Conservation (phyloP, 2,888 invertebrate genomes). For the Brachylomia viminalis region DNA sequence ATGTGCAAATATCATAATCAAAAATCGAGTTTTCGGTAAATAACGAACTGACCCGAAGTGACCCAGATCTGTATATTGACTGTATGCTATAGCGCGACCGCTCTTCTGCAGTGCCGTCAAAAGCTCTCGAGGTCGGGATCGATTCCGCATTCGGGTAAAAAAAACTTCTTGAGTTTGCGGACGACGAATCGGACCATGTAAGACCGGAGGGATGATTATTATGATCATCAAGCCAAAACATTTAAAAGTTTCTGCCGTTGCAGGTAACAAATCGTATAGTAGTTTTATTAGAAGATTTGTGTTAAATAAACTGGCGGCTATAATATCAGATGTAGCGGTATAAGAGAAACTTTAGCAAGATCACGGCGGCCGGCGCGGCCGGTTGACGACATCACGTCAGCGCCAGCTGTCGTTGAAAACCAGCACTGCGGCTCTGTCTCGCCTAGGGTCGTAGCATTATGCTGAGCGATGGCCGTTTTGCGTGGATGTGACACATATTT, state of each 20-base stretch:
- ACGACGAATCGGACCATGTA: constrained; percentile 16
- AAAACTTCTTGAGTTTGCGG: constrained; percentile 6
- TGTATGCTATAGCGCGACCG: constrained; percentile 55
- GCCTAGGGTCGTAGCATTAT: too few species aligned
- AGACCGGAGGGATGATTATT: background rate
- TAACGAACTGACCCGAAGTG: constrained; percentile 54
- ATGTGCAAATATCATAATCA: constrained; percentile 34
- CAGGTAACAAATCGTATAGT: background rate
- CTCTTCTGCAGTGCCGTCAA: constrained; percentile 41
- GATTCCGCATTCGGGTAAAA: constrained; percentile 30
- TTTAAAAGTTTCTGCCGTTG: background rate
- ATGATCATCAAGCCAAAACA: background rate
- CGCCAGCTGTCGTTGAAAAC: too few species aligned
- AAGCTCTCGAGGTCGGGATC: constrained; percentile 32
- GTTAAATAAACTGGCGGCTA: background rate
- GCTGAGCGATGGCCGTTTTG: too few species aligned
- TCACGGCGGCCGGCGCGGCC: too few species aligned
- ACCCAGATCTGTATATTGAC: constrained; percentile 62
- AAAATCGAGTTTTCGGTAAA: constrained; percentile 58
- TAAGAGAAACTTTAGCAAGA: background rate
- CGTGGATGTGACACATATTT: too few species aligned
- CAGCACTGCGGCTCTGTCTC: too few species aligned
- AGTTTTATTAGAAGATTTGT: background rate
- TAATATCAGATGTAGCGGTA: background rate
- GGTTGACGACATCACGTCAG: too few species aligned